Conservation (phyloP, 2,888 invertebrate species). For the Lathronympha strigana region DNA sequence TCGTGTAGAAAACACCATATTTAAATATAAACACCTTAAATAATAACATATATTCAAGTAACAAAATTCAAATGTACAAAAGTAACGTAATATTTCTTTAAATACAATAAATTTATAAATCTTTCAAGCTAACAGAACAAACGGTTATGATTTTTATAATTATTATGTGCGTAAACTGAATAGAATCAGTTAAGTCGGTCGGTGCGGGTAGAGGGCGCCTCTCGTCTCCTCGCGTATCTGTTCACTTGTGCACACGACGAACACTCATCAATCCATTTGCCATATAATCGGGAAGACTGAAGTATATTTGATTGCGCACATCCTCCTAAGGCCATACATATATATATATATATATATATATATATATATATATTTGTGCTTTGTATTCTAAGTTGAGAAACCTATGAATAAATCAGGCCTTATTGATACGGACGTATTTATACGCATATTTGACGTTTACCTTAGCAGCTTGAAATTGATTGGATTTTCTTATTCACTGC, state of each 20-base stretch:
- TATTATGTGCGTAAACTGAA: slow-evolving; percentile 31
- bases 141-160: slow-evolving; percentile 59
- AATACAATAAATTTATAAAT: slow-evolving; percentile 76
- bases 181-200: slow-evolving; percentile 12
- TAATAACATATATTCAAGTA: slow-evolving; percentile 80
- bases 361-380: slow-evolving; percentile 28
- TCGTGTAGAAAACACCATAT: slow-evolving; percentile 76
- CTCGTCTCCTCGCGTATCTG: not conserved
- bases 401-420: slow-evolving; percentile 22
- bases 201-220: slow-evolving; percentile 10
- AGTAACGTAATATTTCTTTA: slow-evolving; percentile 77
- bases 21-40: slow-evolving; percentile 82
- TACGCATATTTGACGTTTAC: not conserved
- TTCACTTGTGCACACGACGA: not conserved
- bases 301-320: slow-evolving; percentile 5
- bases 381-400: slow-evolving; percentile 20
- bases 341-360: too few relatives aligned
- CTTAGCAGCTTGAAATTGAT: not conserved
- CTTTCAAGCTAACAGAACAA: slow-evolving; percentile 76
- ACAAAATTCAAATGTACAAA: slow-evolving; percentile 83
- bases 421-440: slow-evolving; percentile 2
- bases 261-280: not conserved
- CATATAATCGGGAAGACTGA: slow-evolving; percentile 16
- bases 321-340: slow-evolving; percentile 11
- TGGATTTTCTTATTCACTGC: not conserved